Evolutionary conservation across 2,888 invertebrate species (phyloP).

Genomic region (Parnassius smintheus): DNA sequence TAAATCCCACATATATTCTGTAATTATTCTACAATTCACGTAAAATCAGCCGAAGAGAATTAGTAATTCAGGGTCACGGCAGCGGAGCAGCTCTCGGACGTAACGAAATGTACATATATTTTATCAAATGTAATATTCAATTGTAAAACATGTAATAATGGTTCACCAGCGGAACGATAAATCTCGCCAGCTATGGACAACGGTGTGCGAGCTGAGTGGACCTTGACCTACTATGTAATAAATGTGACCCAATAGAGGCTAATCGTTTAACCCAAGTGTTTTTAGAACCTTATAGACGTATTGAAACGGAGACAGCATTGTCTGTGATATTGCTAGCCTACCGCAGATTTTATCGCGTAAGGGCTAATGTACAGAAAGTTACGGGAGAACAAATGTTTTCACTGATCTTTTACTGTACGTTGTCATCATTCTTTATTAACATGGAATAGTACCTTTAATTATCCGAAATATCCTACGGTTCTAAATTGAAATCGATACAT

Average conservation of each 20-base stretch:
- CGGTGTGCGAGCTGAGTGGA: constrained; percentile 30
- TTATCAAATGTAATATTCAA: constrained; percentile 63
- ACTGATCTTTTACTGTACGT: too few relatives aligned
- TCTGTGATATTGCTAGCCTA: too few relatives aligned
- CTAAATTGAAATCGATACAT: too few relatives aligned
- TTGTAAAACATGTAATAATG: constrained; percentile 62
- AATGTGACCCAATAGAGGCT: constrained; percentile 35
- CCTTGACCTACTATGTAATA: constrained; percentile 41
- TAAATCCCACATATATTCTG: constrained; percentile 22
- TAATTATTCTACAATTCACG: constrained; percentile 25
- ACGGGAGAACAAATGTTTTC: too few relatives aligned
- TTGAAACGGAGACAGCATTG: background rate
- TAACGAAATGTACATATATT: constrained; percentile 33
- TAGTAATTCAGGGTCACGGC: constrained; percentile 48
- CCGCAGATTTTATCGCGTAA: too few relatives aligned
- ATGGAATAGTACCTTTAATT: too few relatives aligned
- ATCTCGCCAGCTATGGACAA: constrained; percentile 52
- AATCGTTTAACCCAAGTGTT: constrained; percentile 14
- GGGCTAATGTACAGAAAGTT: too few relatives aligned
- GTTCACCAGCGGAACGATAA: constrained; percentile 55
- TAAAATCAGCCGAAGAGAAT: constrained; percentile 33
- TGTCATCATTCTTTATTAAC: too few relatives aligned
- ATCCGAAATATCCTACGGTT: too few relatives aligned
- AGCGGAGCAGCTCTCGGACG: constrained; percentile 31
- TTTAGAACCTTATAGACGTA: constrained; percentile 15